phyloP scores from a whole-genome alignment of 2,888 invertebrate genomes.

The Digitonthophagus gazella region DNA sequence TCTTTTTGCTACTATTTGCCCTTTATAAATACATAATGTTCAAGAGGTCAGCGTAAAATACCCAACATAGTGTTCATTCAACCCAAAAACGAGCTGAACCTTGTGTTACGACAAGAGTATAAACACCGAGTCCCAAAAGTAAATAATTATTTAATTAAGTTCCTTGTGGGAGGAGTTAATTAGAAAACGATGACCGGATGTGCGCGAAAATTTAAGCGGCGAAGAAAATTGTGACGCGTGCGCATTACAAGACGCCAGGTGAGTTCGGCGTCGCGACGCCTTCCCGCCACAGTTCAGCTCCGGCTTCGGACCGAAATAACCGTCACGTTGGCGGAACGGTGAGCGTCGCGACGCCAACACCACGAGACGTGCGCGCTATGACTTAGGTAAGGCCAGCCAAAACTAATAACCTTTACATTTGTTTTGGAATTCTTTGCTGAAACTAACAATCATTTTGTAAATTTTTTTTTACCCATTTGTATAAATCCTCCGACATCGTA shows the following conservation, averaged over 20 bases:
- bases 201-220: slow-evolving; percentile 5
- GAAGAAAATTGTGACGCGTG: slow-evolving; percentile 11
- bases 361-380: slow-evolving; percentile 29
- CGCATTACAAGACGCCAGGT: slow-evolving; percentile 8
- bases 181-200: slow-evolving; percentile 5
- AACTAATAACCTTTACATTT: not conserved
- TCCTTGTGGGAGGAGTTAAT: not conserved
- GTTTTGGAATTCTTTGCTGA: not conserved
- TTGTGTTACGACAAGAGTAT: not conserved
- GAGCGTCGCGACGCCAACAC: slow-evolving; percentile 35
- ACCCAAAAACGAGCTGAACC: not conserved
- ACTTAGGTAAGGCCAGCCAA: slow-evolving; percentile 28
- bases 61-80: not conserved
- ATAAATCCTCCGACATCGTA: not conserved
- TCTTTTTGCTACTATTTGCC: not conserved
- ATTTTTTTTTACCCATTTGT: slow-evolving; percentile 5
- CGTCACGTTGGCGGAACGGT: slow-evolving; percentile 44
- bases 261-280: slow-evolving; percentile 38
- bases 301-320: slow-evolving; percentile 48
- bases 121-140: not conserved
- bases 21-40: not conserved
- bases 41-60: not conserved
- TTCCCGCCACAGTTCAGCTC: slow-evolving; percentile 46
- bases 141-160: not conserved
- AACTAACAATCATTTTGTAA: not conserved